A percentile compares a stretch with the other conserved stretches of the same genome.
Conservation (phyloP, 2,113 vertebrate genomes). For the Mormyrus lacerda region DNA sequence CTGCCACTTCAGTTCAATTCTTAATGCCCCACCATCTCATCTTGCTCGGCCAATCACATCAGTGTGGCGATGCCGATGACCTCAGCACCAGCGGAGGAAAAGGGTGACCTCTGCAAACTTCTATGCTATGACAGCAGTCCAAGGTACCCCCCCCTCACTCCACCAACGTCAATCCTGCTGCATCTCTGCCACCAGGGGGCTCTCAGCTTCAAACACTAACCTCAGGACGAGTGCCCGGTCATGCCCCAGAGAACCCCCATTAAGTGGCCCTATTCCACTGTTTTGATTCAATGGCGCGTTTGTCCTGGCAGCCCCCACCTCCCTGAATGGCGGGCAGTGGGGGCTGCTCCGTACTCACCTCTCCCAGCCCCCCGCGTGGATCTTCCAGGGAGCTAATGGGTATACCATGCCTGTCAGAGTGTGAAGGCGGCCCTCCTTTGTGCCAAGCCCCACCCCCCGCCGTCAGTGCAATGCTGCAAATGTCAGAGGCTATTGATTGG, state of each 20-base stretch:
- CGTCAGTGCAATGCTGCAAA: constrained; percentile 55
- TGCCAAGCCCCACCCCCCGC: constrained; percentile 43
- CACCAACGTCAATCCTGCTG: background rate
- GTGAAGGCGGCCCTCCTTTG: constrained; percentile 53
- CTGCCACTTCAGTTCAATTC: background rate
- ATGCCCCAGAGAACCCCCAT: background rate
- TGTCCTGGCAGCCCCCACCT: background rate
- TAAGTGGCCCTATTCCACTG: background rate
- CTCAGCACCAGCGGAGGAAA: background rate
- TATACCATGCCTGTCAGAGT: constrained; percentile 50
- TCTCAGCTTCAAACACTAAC: background rate
- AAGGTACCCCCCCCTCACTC: too few relatives aligned
- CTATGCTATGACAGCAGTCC: background rate
- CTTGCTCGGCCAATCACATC: background rate
- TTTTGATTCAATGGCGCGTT: background rate
- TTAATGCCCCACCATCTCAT: background rate
- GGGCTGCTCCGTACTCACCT: constrained; percentile 33
- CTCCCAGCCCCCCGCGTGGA: constrained; percentile 37
- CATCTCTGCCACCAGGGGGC: background rate
- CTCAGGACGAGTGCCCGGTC: background rate
- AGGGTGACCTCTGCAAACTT: background rate
- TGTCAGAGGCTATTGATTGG: constrained; percentile 59
- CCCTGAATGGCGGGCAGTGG: constrained; percentile 31
- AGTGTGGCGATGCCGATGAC: background rate
- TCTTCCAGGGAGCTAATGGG: constrained; percentile 56